Conservation (phyloP, 2,888 invertebrate genomes). For the Erebia ligea region DNA sequence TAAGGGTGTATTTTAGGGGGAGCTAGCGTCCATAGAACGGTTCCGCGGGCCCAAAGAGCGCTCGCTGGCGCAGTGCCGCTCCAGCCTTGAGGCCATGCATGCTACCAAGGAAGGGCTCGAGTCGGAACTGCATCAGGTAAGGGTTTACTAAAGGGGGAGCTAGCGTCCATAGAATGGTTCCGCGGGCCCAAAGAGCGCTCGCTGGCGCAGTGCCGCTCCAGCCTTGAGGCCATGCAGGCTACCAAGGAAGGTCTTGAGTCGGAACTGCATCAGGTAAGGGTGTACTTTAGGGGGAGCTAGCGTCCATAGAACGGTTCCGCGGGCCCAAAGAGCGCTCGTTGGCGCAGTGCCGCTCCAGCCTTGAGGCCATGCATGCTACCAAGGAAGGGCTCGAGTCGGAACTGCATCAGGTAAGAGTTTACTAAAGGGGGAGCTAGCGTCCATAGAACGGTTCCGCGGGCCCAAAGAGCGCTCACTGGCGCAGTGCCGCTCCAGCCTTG, state of each 20-base stretch:
- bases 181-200: slow-evolving; percentile 94
- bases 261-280: slow-evolving; percentile 81
- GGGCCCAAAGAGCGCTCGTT: no score
- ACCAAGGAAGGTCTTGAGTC: no score
- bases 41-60: slow-evolving; percentile 96
- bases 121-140: slow-evolving; percentile 94
- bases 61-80: slow-evolving; percentile 94
- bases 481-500: slow-evolving; percentile 95
- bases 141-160: slow-evolving; percentile 94
- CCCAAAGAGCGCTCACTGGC: no score
- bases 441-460: slow-evolving; percentile 94
- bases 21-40: slow-evolving; percentile 94
- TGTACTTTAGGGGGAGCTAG: slow-evolving; percentile 95
- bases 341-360: slow-evolving; percentile 94
- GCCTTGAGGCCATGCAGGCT: slow-evolving; percentile 98
- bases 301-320: slow-evolving; percentile 95
- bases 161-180: slow-evolving; percentile 94
- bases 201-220: slow-evolving; percentile 95
- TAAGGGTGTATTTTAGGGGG: slow-evolving; percentile 84
- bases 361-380: slow-evolving; percentile 98
- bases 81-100: slow-evolving; percentile 97
- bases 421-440: slow-evolving; percentile 96
- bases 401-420: slow-evolving; percentile 90
- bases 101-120: slow-evolving; percentile 96
- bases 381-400: slow-evolving; percentile 97